phyloP scores from a whole-genome alignment of 1,140 invertebrate species.

The Mya arenaria region DNA sequence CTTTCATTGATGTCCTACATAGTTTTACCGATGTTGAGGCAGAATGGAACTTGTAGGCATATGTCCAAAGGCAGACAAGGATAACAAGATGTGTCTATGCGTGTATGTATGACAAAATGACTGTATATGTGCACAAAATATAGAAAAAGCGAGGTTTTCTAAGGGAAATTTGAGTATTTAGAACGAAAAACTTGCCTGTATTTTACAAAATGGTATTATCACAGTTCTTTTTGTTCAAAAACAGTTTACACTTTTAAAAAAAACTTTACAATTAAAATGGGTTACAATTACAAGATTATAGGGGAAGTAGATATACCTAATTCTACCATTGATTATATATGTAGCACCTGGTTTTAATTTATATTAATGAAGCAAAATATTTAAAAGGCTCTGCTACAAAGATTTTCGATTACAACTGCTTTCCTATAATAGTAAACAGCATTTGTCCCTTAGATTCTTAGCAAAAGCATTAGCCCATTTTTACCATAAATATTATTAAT shows the following conservation, averaged over 20 bases:
- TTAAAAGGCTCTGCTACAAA: neutral
- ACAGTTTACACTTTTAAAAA: neutral
- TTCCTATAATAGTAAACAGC: neutral
- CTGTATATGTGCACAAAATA: neutral
- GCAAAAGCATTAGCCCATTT: neutral
- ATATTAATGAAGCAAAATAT: neutral
- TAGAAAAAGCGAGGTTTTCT: neutral
- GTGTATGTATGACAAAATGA: neutral
- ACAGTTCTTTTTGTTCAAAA: neutral
- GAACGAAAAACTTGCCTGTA: neutral
- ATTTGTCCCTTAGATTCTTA: neutral
- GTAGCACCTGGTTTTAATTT: neutral
- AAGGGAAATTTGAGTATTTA: neutral
- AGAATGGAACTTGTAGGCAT: neutral
- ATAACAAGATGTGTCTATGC: neutral
- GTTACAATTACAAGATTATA: neutral
- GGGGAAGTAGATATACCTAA: neutral
- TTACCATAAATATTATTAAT: neutral
- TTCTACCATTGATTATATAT: neutral
- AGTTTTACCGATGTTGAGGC: neutral
- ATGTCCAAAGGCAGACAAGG: neutral
- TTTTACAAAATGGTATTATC: neutral
- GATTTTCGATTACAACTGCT: neutral
- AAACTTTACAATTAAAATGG: neutral
- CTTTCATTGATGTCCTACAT: neutral